Evolutionary conservation across 2,797 vertebrate species (phyloP).

Genomic region (Gila robusta): DNA sequence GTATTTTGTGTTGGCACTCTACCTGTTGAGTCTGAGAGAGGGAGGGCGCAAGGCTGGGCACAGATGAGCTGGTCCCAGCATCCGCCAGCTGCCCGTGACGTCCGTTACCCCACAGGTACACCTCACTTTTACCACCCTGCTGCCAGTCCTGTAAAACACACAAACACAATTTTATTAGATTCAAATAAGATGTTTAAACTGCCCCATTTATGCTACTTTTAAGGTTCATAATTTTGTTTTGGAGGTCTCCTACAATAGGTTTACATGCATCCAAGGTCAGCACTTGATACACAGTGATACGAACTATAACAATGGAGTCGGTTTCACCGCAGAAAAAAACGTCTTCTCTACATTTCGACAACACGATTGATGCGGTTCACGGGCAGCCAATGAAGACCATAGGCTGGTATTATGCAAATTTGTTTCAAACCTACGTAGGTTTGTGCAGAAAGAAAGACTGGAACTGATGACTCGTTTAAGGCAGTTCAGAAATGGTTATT

Average conservation of each 20-base stretch:
- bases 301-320: too few species aligned
- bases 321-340: too few species aligned
- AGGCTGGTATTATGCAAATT: background rate
- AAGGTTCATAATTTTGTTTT: background rate
- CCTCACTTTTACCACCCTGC: conserved; percentile 83
- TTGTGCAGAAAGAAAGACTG: too few species aligned
- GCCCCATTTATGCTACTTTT: background rate
- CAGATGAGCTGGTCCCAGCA: conserved; percentile 77
- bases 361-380: background rate
- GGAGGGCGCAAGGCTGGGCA: conserved; percentile 78
- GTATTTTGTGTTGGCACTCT: background rate
- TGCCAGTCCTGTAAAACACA: conserved; percentile 81
- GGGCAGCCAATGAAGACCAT: background rate
- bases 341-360: too few species aligned
- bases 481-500: background rate
- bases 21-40: conserved; percentile 85
- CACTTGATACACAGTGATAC: too few species aligned
- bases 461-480: too few species aligned
- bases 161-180: background rate
- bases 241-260: background rate
- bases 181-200: background rate
- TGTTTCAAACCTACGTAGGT: too few species aligned
- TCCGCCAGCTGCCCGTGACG: conserved; percentile 83
- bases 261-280: background rate
- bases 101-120: conserved; percentile 85